Conservation (phyloP, 2,797 vertebrate genomes). For the Mus minutoides region DNA sequence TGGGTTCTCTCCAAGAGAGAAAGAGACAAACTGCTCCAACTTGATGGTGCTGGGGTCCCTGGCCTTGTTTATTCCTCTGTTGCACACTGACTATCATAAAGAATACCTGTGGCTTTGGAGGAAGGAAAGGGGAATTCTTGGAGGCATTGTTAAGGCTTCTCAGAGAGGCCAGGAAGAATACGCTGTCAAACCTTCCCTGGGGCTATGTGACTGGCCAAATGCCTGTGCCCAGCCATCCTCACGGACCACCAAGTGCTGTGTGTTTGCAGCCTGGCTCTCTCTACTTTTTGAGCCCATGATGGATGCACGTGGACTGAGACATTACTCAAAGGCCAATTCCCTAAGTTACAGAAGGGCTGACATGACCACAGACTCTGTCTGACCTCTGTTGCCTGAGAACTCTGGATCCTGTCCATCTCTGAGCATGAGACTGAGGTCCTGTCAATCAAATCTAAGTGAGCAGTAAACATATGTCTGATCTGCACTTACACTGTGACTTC, state of each 20-base stretch:
- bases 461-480: background rate
- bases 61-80: background rate
- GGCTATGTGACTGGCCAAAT: background rate
- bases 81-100: background rate
- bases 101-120: background rate
- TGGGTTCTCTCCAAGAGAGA: background rate
- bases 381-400: background rate
- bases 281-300: background rate
- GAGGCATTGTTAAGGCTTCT: background rate
- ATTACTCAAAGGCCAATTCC: background rate
- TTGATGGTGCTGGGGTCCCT: fast-evolving
- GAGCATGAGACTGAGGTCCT: background rate
- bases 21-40: background rate
- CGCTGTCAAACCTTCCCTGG: background rate
- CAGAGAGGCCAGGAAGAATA: background rate
- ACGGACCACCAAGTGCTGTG: fast-evolving
- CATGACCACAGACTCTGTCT: background rate
- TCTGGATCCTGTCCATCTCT: background rate
- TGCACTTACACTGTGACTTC: background rate
- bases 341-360: background rate
- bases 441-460: background rate
- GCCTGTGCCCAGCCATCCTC: background rate
- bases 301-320: background rate
- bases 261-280: background rate
- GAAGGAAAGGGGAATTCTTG: background rate